These are phyloP conservation scores for Lophotriccus pileatus DNA, from an alignment of 2,797 vertebrate genomes.

Conservation along the genomic window DNA sequence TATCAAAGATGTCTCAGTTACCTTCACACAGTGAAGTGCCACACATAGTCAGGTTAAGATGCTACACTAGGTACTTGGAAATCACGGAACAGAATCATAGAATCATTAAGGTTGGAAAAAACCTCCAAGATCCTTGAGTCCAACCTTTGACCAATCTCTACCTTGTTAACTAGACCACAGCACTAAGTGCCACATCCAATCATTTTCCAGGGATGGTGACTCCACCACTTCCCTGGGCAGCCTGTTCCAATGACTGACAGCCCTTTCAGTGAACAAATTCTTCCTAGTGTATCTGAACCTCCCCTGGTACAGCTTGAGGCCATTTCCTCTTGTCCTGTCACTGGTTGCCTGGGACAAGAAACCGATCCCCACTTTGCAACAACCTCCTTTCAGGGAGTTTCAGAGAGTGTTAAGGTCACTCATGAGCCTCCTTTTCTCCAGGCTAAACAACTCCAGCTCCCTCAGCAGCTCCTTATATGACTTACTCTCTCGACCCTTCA, in stretches of 20 bases:
- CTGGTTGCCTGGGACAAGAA: not conserved
- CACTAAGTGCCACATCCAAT: too few relatives aligned
- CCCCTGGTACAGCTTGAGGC: not conserved
- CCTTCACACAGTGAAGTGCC: not conserved
- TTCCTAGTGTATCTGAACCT: not conserved
- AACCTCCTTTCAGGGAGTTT: not conserved
- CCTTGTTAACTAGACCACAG: not conserved
- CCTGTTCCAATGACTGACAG: not conserved
- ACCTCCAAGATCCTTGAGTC: fast-evolving
- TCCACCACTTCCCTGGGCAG: not conserved
- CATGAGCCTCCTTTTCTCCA: not conserved
- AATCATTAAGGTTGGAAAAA: not conserved
- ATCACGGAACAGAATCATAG: not conserved
- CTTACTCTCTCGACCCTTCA: not conserved
- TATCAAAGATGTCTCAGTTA: not conserved
- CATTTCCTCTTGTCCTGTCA: not conserved
- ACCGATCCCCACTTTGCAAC: not conserved
- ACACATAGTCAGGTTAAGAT: not conserved
- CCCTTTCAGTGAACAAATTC: not conserved
- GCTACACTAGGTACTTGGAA: not conserved
- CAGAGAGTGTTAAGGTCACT: not conserved
- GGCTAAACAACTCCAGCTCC: not conserved
- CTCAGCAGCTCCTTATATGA: not conserved
- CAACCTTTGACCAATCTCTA: not conserved
- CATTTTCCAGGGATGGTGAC: not conserved